These are phyloP conservation scores for Caenorhabditis doughertyi DNA, from an alignment of 2,888 invertebrate species.

Conservation along the genomic window DNA sequence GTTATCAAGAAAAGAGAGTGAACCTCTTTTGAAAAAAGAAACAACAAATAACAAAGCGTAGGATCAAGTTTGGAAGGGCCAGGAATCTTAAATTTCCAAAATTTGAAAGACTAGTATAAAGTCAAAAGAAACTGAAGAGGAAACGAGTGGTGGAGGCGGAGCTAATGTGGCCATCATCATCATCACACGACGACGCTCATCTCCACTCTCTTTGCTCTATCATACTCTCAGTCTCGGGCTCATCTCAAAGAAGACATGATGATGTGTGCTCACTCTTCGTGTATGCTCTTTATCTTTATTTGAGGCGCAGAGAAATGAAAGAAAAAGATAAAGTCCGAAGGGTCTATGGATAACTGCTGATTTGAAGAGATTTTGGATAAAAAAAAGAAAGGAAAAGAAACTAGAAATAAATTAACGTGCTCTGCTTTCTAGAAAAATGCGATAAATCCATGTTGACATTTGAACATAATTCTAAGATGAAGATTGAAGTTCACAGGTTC, in stretches of 20 bases:
- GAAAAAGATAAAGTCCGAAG: conserved; percentile 33
- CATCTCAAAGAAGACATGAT: conserved; percentile 39
- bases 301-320: conserved; percentile 17
- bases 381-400: neutral
- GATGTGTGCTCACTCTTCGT: conserved; percentile 46
- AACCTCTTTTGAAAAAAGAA: neutral
- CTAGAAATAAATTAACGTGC: too few species aligned
- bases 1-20: neutral
- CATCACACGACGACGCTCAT: conserved; percentile 32
- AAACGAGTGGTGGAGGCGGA: conserved; percentile 35
- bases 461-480: neutral
- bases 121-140: conserved; percentile 30
- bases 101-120: conserved; percentile 29
- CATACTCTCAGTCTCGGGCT: conserved; percentile 31
- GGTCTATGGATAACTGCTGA: conserved; percentile 26
- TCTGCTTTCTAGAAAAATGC: too few species aligned
- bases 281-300: conserved; percentile 40
- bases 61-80: neutral
- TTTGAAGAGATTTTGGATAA: neutral
- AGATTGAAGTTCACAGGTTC: too few species aligned
- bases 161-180: conserved; percentile 47
- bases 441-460: too few species aligned
- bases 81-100: neutral
- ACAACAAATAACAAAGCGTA: neutral
- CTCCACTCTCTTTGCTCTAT: conserved; percentile 12